phyloP scores from a whole-genome alignment of 2,888 invertebrate genomes.

The Drosophila flavopinicola region DNA sequence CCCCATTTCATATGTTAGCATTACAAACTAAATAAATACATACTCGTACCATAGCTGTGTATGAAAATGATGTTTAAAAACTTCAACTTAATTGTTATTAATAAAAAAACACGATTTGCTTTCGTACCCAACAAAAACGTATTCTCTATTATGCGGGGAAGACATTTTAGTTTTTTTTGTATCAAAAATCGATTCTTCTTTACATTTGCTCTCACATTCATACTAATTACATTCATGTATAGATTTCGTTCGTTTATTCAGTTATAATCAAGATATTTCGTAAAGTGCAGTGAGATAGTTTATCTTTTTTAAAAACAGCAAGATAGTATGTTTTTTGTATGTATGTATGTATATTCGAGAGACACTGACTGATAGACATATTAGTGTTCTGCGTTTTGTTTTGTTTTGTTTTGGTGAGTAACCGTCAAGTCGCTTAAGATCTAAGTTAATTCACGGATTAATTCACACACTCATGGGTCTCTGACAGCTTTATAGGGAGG shows the following conservation, averaged over 20 bases:
- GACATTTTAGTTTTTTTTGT: slow-evolving; percentile 53
- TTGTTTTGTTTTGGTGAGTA: slow-evolving; percentile 16
- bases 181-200: slow-evolving; percentile 34
- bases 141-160: slow-evolving; percentile 49
- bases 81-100: slow-evolving; percentile 12
- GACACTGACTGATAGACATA: slow-evolving; percentile 14
- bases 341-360: slow-evolving; percentile 12
- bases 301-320: slow-evolving; percentile 36
- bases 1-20: slow-evolving; percentile 47
- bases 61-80: slow-evolving; percentile 26
- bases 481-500: slow-evolving; percentile 9
- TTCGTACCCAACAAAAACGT: slow-evolving; percentile 31
- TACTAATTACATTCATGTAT: not conserved
- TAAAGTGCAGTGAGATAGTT: slow-evolving; percentile 36
- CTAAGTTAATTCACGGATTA: slow-evolving; percentile 6
- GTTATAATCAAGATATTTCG: slow-evolving; percentile 16
- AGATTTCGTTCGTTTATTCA: slow-evolving; percentile 2
- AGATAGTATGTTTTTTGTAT: slow-evolving; percentile 25
- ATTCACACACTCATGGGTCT: slow-evolving; percentile 22
- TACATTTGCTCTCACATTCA: not conserved
- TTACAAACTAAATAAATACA: slow-evolving; percentile 54
- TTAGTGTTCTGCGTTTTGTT: slow-evolving; percentile 8
- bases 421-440: slow-evolving; percentile 4
- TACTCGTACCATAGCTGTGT: slow-evolving; percentile 21
- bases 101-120: slow-evolving; percentile 6